These are phyloP conservation scores for Ectemnius lituratus DNA, from an alignment of 2,888 invertebrate species.

Conservation along the genomic window DNA sequence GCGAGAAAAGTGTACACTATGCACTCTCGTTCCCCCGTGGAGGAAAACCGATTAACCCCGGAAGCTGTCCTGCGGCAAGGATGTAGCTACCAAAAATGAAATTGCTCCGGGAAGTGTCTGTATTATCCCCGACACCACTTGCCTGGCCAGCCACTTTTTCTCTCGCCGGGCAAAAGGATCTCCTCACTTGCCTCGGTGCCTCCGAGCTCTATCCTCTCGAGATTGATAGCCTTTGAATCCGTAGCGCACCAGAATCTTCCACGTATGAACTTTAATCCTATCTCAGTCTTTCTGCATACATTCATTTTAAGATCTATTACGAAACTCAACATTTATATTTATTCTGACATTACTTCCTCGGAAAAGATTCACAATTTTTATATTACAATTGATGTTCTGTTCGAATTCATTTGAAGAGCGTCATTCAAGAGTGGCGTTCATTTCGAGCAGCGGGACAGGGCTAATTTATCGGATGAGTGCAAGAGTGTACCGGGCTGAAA, in stretches of 20 bases:
- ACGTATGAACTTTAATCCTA: no score
- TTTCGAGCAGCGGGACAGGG: conserved; percentile 11
- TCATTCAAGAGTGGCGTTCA: background rate
- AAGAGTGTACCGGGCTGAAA: conserved; percentile 16
- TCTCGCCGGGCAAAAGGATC: conserved; percentile 37
- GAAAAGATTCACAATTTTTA: no score
- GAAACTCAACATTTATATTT: no score
- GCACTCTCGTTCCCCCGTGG: conserved; percentile 47
- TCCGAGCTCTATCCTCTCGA: no score
- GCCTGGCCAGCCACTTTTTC: conserved; percentile 21
- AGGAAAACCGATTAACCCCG: conserved; percentile 60
- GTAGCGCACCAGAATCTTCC: no score
- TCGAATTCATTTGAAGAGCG: no score
- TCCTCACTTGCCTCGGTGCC: conserved; percentile 1
- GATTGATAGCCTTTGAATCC: no score
- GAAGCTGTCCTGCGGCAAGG: conserved; percentile 49
- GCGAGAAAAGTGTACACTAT: conserved; percentile 22
- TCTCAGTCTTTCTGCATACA: no score
- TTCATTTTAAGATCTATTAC: no score
- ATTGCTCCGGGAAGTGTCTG: conserved; percentile 62
- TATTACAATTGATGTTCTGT: no score
- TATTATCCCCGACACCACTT: conserved; percentile 49
- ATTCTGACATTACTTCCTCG: no score
- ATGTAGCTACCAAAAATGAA: conserved; percentile 58
- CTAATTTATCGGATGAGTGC: conserved; percentile 56